Percentiles rank a stretch among this genome's conserved stretches.
Evolutionary conservation across 2,797 vertebrate genomes (phyloP).

Genomic region (Sebastes alutus): DNA sequence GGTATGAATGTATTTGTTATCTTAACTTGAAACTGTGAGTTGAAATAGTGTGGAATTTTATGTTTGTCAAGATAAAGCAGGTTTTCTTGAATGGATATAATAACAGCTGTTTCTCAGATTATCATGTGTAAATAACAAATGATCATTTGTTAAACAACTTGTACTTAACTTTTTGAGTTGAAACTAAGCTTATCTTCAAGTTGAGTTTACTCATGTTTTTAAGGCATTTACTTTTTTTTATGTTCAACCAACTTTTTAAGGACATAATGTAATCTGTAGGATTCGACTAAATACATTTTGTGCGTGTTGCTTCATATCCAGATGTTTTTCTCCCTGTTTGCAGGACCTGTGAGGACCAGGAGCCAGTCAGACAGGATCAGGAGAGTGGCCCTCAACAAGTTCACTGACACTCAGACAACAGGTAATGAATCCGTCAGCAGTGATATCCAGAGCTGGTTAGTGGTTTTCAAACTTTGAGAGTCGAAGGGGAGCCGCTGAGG

Average conservation of each 20-base stretch:
- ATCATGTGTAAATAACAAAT: background rate
- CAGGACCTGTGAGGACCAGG: constrained; percentile 77
- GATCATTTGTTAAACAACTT: background rate
- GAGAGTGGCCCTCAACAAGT: constrained; percentile 68
- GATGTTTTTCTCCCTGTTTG: constrained; percentile 24
- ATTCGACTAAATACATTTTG: background rate
- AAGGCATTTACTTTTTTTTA: background rate
- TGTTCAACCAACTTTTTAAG: background rate
- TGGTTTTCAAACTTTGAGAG: background rate
- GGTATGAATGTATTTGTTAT: background rate
- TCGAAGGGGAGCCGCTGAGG: background rate
- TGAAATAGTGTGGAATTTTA: background rate
- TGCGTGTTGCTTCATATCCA: background rate
- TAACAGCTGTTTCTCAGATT: background rate
- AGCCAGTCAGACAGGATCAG: constrained; percentile 64
- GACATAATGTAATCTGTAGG: background rate
- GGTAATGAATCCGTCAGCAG: constrained; percentile 64
- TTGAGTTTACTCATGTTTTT: background rate
- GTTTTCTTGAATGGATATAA: background rate
- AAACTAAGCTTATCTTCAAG: background rate
- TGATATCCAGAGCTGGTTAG: background rate
- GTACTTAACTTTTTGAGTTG: background rate
- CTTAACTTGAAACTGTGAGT: background rate
- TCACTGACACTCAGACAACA: constrained; percentile 74
- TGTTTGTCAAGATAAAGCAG: background rate